Evolutionary conservation across 2,797 vertebrate genomes (phyloP).

Genomic region (Neosilurus hyrtlii): DNA sequence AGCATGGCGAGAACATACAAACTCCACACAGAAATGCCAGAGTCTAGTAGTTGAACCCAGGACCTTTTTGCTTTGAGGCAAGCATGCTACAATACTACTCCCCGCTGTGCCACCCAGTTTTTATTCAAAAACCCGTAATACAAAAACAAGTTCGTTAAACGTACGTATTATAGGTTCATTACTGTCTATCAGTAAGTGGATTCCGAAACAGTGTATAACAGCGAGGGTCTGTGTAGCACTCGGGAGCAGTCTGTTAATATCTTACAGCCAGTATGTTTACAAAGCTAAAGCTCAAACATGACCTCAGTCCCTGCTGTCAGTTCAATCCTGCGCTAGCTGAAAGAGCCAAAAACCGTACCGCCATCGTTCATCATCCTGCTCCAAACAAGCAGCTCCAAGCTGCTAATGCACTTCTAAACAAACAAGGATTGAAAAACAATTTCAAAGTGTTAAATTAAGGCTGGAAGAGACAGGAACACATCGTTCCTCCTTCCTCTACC

Average conservation of each 20-base stretch:
- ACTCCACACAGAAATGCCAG: too few species aligned
- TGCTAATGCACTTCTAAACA: slow-evolving; percentile 24
- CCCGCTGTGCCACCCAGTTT: background rate
- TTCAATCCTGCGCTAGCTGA: background rate
- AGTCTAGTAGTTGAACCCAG: too few species aligned
- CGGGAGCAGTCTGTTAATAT: slow-evolving; percentile 43
- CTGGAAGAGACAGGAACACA: background rate
- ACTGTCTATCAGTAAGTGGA: background rate
- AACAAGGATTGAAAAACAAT: slow-evolving; percentile 11
- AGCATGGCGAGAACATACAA: too few species aligned
- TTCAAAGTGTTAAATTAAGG: slow-evolving; percentile 26
- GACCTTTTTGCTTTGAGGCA: too few species aligned
- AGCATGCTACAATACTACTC: too few species aligned
- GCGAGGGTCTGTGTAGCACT: background rate
- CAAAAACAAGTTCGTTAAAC: background rate
- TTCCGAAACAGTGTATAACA: background rate
- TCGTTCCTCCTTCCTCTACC: background rate
- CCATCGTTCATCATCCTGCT: slow-evolving; percentile 21
- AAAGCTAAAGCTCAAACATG: slow-evolving; percentile 34
- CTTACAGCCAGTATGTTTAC: slow-evolving; percentile 46
- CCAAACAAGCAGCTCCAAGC: slow-evolving; percentile 27
- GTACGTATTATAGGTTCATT: background rate
- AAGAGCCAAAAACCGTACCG: slow-evolving; percentile 20
- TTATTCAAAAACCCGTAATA: background rate
- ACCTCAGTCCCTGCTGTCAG: slow-evolving; percentile 30